Evolutionary conservation across 2,888 invertebrate species (phyloP), one percentile per base, ranked within the genome.

Genomic region (Cryptosula pallasiana): DNA sequence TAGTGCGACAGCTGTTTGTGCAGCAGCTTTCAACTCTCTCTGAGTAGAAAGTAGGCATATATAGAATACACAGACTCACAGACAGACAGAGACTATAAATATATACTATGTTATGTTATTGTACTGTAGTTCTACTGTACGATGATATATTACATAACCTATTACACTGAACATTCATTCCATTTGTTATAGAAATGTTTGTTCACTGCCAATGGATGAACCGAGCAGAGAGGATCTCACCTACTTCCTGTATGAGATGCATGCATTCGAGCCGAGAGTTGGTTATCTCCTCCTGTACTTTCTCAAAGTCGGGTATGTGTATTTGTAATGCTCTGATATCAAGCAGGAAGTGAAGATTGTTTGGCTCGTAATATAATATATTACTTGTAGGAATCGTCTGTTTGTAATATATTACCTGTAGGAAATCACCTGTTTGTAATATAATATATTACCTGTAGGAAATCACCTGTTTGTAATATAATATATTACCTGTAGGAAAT

Each of bases 211-310:
- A 73, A 88, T 90, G 82, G 89, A 94, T 85, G 90, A 91, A 84
- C 87, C 91, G 79, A 88, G 89, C 75, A 89, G 92, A 77, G 92
- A 92, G 85, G 90, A 93, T 36, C 87, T 94, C 76, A 87, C 93
- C 76, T 89, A 90, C 76, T 87, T 96, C 69, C 87, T 95, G 73
- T 91, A 91, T 76, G 93, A 94, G 83, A 90, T 95, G 86, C 89
- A 91, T 85, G 76, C 84, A 87, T 79, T 81, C 73, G 89, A 92
- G 79, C 89, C 91, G 16, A 88, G 89, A 81, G 88, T 93, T 73
- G 95, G 95, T 69, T 95, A 93, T 85, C 88, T 92, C 78, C 88
- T 96, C 75, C 86, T 96, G 71, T 95, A 94, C 87, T 96, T 93
- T 86, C 87, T 94, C 76, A 94, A 93, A 89, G 92, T 85, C 73